phyloP scores from a whole-genome alignment of 2,113 vertebrate species.

The Sciurus niger region DNA sequence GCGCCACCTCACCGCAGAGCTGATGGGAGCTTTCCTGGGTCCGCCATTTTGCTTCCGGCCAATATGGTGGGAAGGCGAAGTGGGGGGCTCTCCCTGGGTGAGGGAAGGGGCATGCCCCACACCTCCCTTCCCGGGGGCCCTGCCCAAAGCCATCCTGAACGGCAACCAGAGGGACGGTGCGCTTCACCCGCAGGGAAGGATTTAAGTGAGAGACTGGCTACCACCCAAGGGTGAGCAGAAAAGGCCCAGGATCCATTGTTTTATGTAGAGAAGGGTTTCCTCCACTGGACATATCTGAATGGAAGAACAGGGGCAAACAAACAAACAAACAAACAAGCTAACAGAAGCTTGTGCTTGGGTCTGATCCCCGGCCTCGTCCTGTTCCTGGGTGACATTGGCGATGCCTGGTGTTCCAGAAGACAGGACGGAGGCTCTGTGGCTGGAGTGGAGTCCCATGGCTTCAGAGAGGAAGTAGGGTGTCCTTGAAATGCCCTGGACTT shows the following conservation, averaged over 20 bases:
- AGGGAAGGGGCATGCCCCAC: neutral
- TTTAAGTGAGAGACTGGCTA: too few relatives aligned
- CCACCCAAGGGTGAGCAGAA: neutral
- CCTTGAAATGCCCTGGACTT: neutral
- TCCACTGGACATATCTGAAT: neutral
- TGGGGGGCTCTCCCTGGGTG: neutral
- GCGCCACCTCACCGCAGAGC: too few relatives aligned
- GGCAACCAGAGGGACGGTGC: too few relatives aligned
- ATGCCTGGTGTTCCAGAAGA: neutral
- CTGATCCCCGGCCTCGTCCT: neutral
- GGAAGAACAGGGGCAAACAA: neutral
- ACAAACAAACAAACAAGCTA: neutral
- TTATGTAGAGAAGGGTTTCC: neutral
- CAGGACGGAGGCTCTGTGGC: neutral
- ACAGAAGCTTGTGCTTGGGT: neutral
- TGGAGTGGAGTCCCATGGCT: neutral
- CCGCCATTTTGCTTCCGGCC: neutral
- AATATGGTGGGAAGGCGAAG: neutral
- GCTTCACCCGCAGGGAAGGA: neutral
- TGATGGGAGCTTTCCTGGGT: too few relatives aligned
- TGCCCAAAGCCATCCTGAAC: neutral
- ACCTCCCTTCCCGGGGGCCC: neutral
- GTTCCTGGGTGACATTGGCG: neutral
- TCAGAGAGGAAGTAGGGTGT: neutral
- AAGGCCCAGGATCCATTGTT: neutral